A percentile compares a stretch with the other conserved stretches of the same genome.
Conservation (phyloP, 2,797 vertebrate species). For the Pithecia hirsuta region DNA sequence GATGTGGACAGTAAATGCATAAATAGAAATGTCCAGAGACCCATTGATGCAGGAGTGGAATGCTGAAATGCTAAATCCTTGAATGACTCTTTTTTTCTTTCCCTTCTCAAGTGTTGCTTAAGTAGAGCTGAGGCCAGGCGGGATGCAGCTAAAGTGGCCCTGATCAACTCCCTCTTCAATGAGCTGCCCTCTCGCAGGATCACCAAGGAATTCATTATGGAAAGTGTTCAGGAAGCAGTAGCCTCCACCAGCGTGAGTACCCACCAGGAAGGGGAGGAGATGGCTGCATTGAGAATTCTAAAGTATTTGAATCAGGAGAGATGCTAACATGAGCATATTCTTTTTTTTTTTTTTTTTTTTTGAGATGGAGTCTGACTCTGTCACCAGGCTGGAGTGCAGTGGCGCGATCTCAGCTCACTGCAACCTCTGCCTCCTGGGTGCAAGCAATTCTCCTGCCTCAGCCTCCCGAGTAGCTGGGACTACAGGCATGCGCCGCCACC, state of each 20-base stretch:
- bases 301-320: background rate
- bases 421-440: too few species aligned
- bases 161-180: conserved; percentile 95
- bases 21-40: background rate
- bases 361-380: too few species aligned
- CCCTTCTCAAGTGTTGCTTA: conserved; percentile 86
- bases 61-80: background rate
- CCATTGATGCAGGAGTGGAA: background rate
- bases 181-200: conserved; percentile 92
- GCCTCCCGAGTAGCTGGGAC: too few species aligned
- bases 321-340: background rate
- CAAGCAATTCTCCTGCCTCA: too few species aligned
- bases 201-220: conserved; percentile 90
- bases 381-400: too few species aligned
- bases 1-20: background rate
- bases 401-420: too few species aligned
- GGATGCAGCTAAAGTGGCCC: conserved; percentile 93
- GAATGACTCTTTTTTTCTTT: conserved; percentile 5
- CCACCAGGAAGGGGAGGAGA: background rate
- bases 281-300: background rate
- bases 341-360: background rate
- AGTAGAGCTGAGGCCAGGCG: conserved; percentile 93
- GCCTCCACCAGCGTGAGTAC: conserved; percentile 89
- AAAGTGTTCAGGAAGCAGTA: conserved; percentile 90
- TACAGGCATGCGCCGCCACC: too few species aligned